Evolutionary conservation across 2,113 vertebrate species (phyloP), one percentile per base, ranked within the genome.

Genomic region (Apteryx owenii): DNA sequence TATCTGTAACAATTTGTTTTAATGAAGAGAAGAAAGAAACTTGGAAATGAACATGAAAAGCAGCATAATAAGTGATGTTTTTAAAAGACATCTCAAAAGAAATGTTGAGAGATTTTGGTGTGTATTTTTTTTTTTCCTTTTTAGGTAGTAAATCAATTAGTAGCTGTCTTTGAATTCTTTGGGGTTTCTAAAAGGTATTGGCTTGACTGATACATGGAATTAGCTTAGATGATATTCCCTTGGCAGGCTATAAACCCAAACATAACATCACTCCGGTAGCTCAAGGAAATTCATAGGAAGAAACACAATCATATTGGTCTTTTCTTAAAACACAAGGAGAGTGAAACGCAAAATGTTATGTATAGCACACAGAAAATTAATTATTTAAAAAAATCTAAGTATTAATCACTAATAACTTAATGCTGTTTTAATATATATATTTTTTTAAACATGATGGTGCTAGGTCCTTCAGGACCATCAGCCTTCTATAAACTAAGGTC

Each of bases 401-500:
- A 65, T 51, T 78, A 62, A 79, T 53, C 7, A 61, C 4, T 42
- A 88, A 66, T 79, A 66, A 31, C 12, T 70, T 28, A 51, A 46
- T 28, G 21, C 29, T 20, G 13, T 36, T 38, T 38, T 64, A 85
- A 73, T 5, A 51, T 38, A 38, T 38, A 38, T 38, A 33, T 4
- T 3, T 5, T 44, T 23, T 12, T 1, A 9, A 9, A 20, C 20
- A 61, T 2, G 4, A 25, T 4, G 5, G 7, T 28, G 18, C 0
- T 3, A 79, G 36, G 53, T 60, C 58, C 33, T 65, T 77, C 17
- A 73, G 33, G 23, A 92, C 42, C 48, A 88, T 38, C 42, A 68
- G 5, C 14, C 40, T 28, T 68, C 29, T 46, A 46, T 33, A 79
- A 91, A 46, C 53, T 36, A 28, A 95, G 46, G 84, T 87, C 16